These are phyloP conservation scores for Charanyca ferruginea DNA, from an alignment of 2,888 invertebrate species.

Conservation along the genomic window DNA sequence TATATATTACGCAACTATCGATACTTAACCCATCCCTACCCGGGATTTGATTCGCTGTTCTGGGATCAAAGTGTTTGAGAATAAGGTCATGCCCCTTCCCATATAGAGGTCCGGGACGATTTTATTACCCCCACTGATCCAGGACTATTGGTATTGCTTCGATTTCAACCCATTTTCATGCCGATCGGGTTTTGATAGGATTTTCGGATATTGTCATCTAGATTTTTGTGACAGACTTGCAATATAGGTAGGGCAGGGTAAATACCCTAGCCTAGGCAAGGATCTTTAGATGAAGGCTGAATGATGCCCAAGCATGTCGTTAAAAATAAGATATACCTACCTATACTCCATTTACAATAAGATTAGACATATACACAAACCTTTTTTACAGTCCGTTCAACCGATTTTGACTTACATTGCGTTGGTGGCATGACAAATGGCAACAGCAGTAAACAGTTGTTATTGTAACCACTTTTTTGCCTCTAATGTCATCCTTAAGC, in stretches of 20 bases:
- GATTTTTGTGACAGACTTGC: constrained; percentile 30
- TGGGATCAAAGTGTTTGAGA: constrained; percentile 65
- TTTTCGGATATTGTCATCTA: constrained; percentile 50
- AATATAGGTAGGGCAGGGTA: background rate
- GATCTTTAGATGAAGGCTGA: background rate
- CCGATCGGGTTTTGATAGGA: constrained; percentile 40
- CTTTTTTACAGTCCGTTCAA: too few species aligned
- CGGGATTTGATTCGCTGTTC: constrained; percentile 58
- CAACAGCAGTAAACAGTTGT: too few species aligned
- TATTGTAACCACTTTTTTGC: too few species aligned
- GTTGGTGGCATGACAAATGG: too few species aligned
- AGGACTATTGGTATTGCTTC: constrained; percentile 48
- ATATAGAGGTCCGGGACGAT: constrained; percentile 54
- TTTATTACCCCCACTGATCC: constrained; percentile 63
- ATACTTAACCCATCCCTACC: constrained; percentile 52
- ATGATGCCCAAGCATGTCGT: too few species aligned
- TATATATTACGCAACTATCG: constrained; percentile 47
- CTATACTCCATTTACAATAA: too few species aligned
- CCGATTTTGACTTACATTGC: too few species aligned
- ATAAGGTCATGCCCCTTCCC: constrained; percentile 62
- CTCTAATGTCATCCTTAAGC: too few species aligned
- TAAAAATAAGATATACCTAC: too few species aligned
- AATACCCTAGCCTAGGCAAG: background rate
- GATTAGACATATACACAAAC: too few species aligned
- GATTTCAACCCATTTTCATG: constrained; percentile 54